phyloP scores from a whole-genome alignment of 2,888 invertebrate genomes.

The Zygogramma bicolorata region DNA sequence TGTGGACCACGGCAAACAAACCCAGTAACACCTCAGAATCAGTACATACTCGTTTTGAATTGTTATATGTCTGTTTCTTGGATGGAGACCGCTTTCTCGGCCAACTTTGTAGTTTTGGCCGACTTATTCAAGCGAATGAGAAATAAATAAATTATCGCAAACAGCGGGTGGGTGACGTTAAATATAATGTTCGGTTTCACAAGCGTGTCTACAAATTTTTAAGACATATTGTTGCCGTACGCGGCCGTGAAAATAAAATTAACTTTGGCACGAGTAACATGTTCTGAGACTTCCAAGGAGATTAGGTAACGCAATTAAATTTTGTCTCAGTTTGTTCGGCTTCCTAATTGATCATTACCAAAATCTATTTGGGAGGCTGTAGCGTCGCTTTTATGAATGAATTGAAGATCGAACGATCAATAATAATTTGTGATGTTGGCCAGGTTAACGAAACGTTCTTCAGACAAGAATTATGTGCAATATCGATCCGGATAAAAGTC shows the following conservation, averaged over 20 bases:
- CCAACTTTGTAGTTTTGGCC: not conserved
- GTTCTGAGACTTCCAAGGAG: conserved; percentile 28
- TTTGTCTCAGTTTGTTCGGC: not conserved
- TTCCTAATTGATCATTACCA: not conserved
- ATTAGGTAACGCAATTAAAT: conserved; percentile 35
- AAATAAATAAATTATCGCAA: conserved; percentile 25
- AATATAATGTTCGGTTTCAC: conserved; percentile 16
- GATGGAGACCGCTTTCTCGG: too few species aligned
- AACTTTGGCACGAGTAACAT: conserved; percentile 43
- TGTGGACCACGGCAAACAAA: too few species aligned
- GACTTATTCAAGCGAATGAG: conserved; percentile 7
- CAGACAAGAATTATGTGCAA: too few species aligned
- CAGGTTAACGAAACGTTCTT: too few species aligned
- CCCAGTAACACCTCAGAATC: too few species aligned
- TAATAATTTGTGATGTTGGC: too few species aligned
- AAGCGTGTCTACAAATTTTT: conserved; percentile 16
- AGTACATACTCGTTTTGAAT: too few species aligned
- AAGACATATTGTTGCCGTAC: conserved; percentile 40
- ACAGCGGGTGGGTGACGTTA: conserved; percentile 16
- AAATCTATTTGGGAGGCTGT: not conserved
- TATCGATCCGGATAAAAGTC: too few species aligned
- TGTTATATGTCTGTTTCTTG: too few species aligned
- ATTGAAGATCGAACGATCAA: too few species aligned
- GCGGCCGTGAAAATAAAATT: conserved; percentile 46
- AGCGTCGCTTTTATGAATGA: too few species aligned